phyloP scores from a whole-genome alignment of 2,113 vertebrate species.

The Protobothrops mucrosquamatus region DNA sequence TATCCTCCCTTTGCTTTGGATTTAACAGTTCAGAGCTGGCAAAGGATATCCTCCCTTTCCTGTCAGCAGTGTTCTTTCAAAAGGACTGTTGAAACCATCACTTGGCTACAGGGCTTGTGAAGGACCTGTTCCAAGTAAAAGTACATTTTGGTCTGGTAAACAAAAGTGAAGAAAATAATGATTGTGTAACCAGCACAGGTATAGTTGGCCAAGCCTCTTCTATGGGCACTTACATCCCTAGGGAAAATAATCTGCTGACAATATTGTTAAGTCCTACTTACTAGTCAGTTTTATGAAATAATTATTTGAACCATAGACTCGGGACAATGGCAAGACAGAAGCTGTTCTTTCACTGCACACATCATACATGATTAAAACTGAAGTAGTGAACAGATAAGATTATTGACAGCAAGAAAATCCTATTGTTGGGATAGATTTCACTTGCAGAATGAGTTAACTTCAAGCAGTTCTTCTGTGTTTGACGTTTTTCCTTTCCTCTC shows the following conservation, averaged over 20 bases:
- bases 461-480: background rate
- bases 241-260: background rate
- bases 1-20: background rate
- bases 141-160: background rate
- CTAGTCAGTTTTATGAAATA: background rate
- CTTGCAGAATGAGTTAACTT: background rate
- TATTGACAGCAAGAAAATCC: slow-evolving; percentile 2
- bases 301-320: background rate
- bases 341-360: background rate
- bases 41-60: background rate
- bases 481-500: background rate
- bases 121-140: background rate
- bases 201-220: background rate
- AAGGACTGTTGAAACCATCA: background rate
- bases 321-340: background rate
- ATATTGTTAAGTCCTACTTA: background rate
- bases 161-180: too few relatives aligned
- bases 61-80: background rate
- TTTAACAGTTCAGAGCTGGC: background rate
- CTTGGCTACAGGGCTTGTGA: background rate
- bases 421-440: background rate
- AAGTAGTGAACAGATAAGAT: slow-evolving; percentile 2
- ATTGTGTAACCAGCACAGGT: background rate
- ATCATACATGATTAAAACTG: background rate
- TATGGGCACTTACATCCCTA: background rate